Conservation (phyloP, 2,888 invertebrate species). For the Epinotia brunnichana region DNA sequence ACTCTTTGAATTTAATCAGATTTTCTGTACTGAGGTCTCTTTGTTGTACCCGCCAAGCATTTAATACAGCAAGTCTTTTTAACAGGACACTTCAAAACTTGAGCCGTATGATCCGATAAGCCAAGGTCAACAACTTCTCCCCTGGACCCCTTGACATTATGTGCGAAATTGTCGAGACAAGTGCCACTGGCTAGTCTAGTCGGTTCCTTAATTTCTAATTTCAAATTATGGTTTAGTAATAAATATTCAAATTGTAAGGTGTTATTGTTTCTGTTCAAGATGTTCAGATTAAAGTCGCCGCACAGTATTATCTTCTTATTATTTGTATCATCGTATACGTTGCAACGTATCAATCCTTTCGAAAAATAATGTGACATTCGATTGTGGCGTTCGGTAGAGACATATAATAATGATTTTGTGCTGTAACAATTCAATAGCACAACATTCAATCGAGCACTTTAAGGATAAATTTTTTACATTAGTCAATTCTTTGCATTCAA, state of each 20-base stretch:
- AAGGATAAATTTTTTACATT: background rate
- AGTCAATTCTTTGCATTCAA: conserved; percentile 1
- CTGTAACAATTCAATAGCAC: background rate
- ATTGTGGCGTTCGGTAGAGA: conserved; percentile 9
- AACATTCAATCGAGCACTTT: conserved; percentile 8
- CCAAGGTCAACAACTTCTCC: no score
- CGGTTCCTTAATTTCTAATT: no score
- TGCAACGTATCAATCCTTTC: background rate
- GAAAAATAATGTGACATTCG: conserved; percentile 5
- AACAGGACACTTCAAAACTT: no score
- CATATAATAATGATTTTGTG: conserved; percentile 9
- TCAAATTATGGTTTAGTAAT: background rate
- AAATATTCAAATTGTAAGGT: background rate
- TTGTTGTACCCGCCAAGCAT: no score
- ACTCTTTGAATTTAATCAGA: no score
- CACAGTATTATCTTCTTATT: background rate
- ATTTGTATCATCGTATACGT: conserved; percentile 10
- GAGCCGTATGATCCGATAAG: no score
- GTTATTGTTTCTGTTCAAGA: background rate
- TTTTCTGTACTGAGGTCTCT: no score
- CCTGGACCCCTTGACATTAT: no score
- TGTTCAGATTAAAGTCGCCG: background rate
- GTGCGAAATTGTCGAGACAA: no score
- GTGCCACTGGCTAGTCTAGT: no score
- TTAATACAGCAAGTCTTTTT: no score